Base-by-base conservation (phyloP, 2,113 vertebrate genomes). In the Eonycteris spelaea region DNA sequence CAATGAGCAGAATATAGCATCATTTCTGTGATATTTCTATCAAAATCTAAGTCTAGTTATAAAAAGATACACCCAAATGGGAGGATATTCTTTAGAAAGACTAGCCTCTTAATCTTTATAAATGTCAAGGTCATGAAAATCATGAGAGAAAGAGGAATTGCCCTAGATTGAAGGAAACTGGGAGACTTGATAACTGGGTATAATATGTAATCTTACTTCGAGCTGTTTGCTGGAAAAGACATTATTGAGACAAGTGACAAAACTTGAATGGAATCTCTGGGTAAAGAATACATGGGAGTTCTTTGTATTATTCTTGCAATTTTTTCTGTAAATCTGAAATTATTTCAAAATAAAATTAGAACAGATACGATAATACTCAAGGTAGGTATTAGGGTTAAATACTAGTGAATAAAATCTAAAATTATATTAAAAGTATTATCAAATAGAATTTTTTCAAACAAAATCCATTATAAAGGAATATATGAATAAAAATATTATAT, bases 251-350 rank as follows among this genome's bases (percentile, higher is more conserved):
- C 35, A 83, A 40, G 14, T 63, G 26, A 67, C 10, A 92, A 90
- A 86, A 48, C 5, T 53, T 80, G 10, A 40, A 40, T 26, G 18
- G 21, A 45, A 33, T 51, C n/a, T 33, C 43, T 33, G 1, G 12
- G 15, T 92, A 28, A 57, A 74, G 30, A 21, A 21, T 48, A 30
- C 45, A 2, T 73, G 45, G 6, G 0, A 65, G 11, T 40, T 78
- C 7, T 78, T 80, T 45, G 2, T 45, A 59, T 45, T 67, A 19
- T 21, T 89, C 7, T 80, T 90, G 1, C 2, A 91, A 33, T 45
- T 91, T 94, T 94, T 77, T 95, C 61, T 85, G 18, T 45, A 86
- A 86, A 82, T 65, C 59, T 93, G 26, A 94, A 71, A 73, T 67
- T 67, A 67, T 71, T 77, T 89, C 11, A 78, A 77, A 77, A 88